Evolutionary conservation across 2,888 invertebrate species (phyloP), one percentile per base, ranked within the genome.

Genomic region (Andrena dorsata): DNA sequence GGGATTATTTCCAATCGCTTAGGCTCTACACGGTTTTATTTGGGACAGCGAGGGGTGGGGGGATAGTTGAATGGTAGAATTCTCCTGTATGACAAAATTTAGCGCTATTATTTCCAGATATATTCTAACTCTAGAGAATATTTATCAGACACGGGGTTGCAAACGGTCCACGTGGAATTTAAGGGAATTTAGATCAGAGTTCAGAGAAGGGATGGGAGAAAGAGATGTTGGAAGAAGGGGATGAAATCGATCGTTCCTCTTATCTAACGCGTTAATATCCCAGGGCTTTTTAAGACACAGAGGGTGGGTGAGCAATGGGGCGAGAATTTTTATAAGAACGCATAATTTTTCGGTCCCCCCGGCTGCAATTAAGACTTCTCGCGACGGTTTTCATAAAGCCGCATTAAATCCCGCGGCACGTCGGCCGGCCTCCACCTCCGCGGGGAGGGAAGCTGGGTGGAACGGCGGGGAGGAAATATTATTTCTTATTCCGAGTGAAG

Each of bases 351-450:
- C 88, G 88, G 82, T 85, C 89, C 84, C 83, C 69, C 71, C 84
- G 82, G 72, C 86, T 90, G 89, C 92, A 93, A 93, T 93, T 93
- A 93, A 93, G 91, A 92, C 88, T 92, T 92, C 92, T 90, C 91
- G 90, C 88, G 91, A 90, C 84, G 90, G 90, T 90, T 91, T 92
- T 92, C 91, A 92, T 92, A 93, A 93, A 92, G 90, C 90, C 90
- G 89, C 90, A 91, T 89, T 93, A 93, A 93, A 93, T 93, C 92
- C 90, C 83, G 76, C 74, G 79, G 71, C 78, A 58, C 73, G 72
- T 82, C 75, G 41, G 68, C 41, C 41, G 6, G 49, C 66, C 35
- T 5, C 7, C 16, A 20, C 3, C 51, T 13, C 28, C 51, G 56
- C n/a, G 7, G 61, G 13, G 20, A 53, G 49, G 66, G 23, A 35